Conservation (phyloP, 2,797 vertebrate species). For the Notamacropus eugenii region DNA sequence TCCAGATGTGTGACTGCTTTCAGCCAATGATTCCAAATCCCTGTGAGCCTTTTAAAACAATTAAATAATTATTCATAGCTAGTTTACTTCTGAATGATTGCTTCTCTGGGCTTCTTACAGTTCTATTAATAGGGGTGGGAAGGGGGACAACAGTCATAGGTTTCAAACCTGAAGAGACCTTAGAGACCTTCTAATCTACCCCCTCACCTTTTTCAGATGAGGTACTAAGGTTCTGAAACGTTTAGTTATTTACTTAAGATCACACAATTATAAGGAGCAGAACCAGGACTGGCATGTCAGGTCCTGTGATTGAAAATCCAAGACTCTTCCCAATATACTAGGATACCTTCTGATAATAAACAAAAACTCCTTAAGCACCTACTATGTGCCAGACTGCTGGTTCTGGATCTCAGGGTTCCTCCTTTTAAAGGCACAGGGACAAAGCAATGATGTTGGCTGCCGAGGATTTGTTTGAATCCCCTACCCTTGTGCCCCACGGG, state of each 20-base stretch:
- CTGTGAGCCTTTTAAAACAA: neutral
- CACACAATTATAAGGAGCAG: neutral
- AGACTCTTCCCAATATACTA: neutral
- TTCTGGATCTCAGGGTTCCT: neutral
- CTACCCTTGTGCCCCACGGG: neutral
- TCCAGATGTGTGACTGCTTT: no score
- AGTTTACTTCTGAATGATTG: neutral
- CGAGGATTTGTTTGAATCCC: neutral
- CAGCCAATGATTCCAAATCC: neutral
- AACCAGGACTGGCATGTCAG: neutral
- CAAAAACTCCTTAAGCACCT: neutral
- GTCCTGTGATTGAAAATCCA: neutral
- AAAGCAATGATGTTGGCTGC: neutral
- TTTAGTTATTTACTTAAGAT: neutral
- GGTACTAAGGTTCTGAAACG: neutral
- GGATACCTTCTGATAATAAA: neutral
- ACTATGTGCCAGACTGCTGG: neutral
- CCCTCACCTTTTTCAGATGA: neutral
- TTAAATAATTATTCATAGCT: neutral
- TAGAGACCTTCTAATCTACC: neutral
- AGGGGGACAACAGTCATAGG: neutral
- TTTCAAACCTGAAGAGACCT: neutral
- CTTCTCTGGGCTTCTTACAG: neutral
- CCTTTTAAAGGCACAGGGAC: neutral
- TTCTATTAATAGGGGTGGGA: neutral